A percentile compares a stretch with the other conserved stretches of the same genome.
phyloP scores from a whole-genome alignment of 2,113 vertebrate genomes.

The Rynchops niger region DNA sequence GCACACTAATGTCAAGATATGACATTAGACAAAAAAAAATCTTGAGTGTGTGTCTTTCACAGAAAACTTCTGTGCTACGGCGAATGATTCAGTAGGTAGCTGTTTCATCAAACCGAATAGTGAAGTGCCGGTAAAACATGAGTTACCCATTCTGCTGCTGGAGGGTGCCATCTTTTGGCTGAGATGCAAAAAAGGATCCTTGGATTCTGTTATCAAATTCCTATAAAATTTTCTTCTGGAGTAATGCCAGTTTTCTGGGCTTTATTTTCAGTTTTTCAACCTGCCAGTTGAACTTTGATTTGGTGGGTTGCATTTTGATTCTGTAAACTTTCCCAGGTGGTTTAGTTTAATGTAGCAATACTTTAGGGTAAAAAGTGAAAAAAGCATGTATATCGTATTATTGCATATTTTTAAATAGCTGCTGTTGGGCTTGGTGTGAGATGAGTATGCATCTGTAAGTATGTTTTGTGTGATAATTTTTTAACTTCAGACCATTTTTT shows the following conservation, averaged over 20 bases:
- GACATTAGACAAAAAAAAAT: not conserved
- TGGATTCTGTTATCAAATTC: not conserved
- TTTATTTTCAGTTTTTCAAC: not conserved
- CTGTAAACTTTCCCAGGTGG: not conserved
- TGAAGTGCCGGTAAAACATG: not conserved
- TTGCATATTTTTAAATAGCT: not conserved
- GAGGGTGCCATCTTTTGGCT: conserved; percentile 26
- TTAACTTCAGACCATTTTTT: not conserved
- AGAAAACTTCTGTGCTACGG: not conserved
- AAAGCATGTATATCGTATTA: fast-evolving
- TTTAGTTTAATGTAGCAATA: not conserved
- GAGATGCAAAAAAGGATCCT: not conserved
- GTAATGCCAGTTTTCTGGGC: not conserved
- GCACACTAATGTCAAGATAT: not conserved
- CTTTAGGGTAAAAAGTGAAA: not conserved
- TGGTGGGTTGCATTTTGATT: not conserved
- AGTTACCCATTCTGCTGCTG: not conserved
- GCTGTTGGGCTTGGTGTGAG: not conserved
- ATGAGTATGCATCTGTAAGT: not conserved
- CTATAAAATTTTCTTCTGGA: not conserved
- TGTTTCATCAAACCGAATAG: not conserved
- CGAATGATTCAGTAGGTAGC: not conserved
- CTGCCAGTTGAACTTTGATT: not conserved
- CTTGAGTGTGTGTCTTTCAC: not conserved
- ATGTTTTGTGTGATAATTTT: not conserved